Percentiles rank a stretch among this genome's conserved stretches.
Conservation (phyloP, 2,113 vertebrate genomes). For the Ciconia stormi region DNA sequence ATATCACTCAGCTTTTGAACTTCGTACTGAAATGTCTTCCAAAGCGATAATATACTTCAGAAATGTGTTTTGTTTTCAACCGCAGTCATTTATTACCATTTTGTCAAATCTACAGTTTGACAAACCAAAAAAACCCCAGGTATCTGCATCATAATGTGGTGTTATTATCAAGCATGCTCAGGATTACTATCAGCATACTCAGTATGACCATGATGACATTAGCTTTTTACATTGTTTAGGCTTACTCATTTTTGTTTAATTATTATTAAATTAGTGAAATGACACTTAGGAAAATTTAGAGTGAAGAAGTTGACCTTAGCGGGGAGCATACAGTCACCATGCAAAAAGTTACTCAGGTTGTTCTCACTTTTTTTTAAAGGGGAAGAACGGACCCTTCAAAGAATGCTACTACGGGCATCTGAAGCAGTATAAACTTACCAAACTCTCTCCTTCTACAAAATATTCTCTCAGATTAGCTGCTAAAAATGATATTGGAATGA, state of each 20-base stretch:
- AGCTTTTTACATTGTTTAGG: background rate
- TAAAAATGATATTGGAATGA: slow-evolving; percentile 81
- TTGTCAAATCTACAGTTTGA: background rate
- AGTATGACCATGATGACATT: accelerated
- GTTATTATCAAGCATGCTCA: background rate
- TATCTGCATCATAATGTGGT: background rate
- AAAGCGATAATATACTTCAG: background rate
- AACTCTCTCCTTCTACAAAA: slow-evolving; percentile 75
- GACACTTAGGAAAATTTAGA: background rate
- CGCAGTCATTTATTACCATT: background rate
- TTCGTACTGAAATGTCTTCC: background rate
- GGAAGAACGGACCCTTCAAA: slow-evolving; percentile 76
- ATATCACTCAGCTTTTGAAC: background rate
- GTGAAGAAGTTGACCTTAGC: background rate
- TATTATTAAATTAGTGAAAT: background rate
- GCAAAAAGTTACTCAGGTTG: background rate
- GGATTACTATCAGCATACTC: background rate
- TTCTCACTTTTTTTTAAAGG: slow-evolving; percentile 47
- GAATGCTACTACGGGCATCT: slow-evolving; percentile 80
- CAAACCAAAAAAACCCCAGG: background rate
- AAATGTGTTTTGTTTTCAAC: background rate
- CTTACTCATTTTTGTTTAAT: background rate
- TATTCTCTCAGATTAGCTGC: slow-evolving; percentile 82
- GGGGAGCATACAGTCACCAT: background rate
- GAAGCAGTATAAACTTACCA: slow-evolving; percentile 81